Evolutionary conservation across 2,888 invertebrate species (phyloP).

Genomic region (Macrosiphum euphorbiae): DNA sequence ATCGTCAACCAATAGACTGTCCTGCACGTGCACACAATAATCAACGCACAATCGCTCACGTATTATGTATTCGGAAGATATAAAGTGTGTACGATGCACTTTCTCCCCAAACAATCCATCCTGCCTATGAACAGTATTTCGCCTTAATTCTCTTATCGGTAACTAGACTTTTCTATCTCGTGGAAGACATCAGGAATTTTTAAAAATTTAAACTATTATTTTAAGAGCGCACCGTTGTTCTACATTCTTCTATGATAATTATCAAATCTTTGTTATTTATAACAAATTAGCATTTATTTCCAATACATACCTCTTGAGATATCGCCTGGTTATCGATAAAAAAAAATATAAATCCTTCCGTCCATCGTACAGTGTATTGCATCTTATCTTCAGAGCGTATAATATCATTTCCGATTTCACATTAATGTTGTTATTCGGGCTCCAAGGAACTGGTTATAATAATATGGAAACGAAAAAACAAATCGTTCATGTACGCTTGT

Average conservation of each 20-base stretch:
- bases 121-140: not conserved
- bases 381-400: not conserved
- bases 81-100: not conserved
- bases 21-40: not conserved
- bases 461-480: not conserved
- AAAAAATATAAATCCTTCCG: not conserved
- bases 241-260: not conserved
- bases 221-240: not conserved
- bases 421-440: not conserved
- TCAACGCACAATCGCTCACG: not conserved
- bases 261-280: not conserved
- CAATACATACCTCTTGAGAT: not conserved
- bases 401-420: slow-evolving; percentile 36
- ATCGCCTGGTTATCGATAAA: not conserved
- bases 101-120: not conserved
- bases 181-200: not conserved
- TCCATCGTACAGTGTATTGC: not conserved
- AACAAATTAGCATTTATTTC: not conserved
- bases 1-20: not conserved
- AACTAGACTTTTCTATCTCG: not conserved
- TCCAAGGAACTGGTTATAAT: not conserved
- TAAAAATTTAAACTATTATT: too few species aligned
- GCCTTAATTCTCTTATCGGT: not conserved
- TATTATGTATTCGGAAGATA: not conserved
- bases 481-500: not conserved